Evolutionary conservation across 2,888 invertebrate species (phyloP).

Genomic region (Metalampra italica): DNA sequence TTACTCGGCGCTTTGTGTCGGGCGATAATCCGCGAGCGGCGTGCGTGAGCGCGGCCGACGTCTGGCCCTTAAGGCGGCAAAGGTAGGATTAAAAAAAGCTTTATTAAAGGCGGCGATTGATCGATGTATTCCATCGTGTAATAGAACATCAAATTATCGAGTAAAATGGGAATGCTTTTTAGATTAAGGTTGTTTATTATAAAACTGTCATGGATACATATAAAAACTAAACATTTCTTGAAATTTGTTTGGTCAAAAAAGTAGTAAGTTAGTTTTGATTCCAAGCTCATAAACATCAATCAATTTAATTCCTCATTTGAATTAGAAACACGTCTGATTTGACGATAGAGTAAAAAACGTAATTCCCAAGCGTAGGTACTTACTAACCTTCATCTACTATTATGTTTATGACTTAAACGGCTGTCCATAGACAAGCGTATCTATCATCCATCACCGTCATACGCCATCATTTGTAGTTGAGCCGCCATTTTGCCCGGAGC

Average conservation of each 20-base stretch:
- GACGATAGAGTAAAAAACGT: neutral
- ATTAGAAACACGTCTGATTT: neutral
- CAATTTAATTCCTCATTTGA: conserved; percentile 1
- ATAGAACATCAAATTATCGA: neutral
- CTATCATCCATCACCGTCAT: conserved; percentile 64
- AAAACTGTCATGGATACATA: neutral
- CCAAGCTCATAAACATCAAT: conserved; percentile 5
- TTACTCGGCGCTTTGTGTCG: conserved; percentile 44
- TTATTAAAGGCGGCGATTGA: conserved; percentile 39
- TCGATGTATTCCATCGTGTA: conserved; percentile 29
- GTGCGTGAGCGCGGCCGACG: conserved; percentile 55
- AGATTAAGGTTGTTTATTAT: neutral
- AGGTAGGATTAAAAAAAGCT: conserved; percentile 46
- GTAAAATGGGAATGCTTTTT: conserved; percentile 1
- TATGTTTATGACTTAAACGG: conserved; percentile 24
- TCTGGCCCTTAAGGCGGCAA: conserved; percentile 44
- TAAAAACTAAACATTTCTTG: neutral
- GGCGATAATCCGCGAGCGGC: conserved; percentile 54
- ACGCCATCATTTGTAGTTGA: conserved; percentile 52
- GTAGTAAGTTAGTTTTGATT: neutral
- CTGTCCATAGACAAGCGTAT: conserved; percentile 29
- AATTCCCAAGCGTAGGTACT: neutral
- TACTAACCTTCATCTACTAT: conserved; percentile 4
- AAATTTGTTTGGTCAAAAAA: neutral
- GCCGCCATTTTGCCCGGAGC: conserved; percentile 37